Evolutionary conservation across 2,113 vertebrate genomes (phyloP), one percentile per base, ranked within the genome.

Genomic region (Microcebus ravelobensis): DNA sequence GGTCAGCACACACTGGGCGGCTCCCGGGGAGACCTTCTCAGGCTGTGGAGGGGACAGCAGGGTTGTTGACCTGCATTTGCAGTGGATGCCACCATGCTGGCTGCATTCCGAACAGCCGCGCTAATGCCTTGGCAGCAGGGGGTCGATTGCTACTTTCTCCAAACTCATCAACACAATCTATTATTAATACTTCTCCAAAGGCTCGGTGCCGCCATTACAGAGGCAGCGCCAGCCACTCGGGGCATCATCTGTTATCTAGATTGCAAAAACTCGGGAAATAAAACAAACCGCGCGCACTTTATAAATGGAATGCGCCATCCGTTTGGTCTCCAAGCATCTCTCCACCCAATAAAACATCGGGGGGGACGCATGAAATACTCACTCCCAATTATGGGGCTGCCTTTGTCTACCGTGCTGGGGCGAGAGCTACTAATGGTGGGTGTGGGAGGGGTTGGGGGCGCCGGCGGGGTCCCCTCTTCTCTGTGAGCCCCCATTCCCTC

Each of bases 111-210:
- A 98, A 86, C 95, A 98, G 98, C 98, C 98, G 92, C 91, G 88
- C 98, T 99, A 98, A 98, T 98, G 98, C 98, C 98, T 98, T 97
- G 98, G 80, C 98, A 98, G 98, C 97, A 95, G 99, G 98, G 99
- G 98, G 98, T 99, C 98, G 97, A 99, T 99, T 99, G 98, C 98
- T 98, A 98, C 98, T 98, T 98, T 98, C 98, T 98, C 98, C 98
- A 98, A 98, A 98, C 98, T 99, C 98, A 99, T 99, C 99, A 99
- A 98, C 98, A 98, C 98, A 97, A 99, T 99, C 98, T 99, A 99
- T 99, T 99, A 99, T 99, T 99, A 99, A 99, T 99, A 98, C 98
- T 98, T 97, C 97, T 95, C 98, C 97, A 92, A 98, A 98, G 98
- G 98, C 98, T 98, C 98, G 73, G 97, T 90, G 97, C 98, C 97